phyloP scores from a whole-genome alignment of 2,113 vertebrate genomes.

The Gila orcuttii region DNA sequence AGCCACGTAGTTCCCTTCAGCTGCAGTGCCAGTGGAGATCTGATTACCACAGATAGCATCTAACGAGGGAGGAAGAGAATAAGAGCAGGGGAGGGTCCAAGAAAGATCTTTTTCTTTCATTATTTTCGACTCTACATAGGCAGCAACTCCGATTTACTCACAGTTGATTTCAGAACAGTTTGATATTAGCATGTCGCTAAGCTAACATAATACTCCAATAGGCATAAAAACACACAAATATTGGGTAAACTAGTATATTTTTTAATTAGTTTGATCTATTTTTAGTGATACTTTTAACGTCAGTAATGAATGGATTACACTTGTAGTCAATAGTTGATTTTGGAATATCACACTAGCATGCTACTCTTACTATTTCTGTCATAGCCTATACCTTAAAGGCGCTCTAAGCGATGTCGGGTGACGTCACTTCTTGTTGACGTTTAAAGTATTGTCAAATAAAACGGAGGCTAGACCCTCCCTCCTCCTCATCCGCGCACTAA shows the following conservation, averaged over 20 bases:
- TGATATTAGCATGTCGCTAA: background rate
- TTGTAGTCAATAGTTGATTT: background rate
- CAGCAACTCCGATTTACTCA: background rate
- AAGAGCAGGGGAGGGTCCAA: background rate
- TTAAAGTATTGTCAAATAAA: too few relatives aligned
- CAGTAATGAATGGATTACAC: background rate
- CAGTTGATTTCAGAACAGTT: background rate
- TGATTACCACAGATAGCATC: constrained; percentile 54
- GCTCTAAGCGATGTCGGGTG: too few relatives aligned
- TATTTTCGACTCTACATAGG: background rate
- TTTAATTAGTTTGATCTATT: background rate
- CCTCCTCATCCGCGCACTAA: too few relatives aligned
- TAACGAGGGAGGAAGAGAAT: constrained; percentile 31
- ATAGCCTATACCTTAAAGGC: too few relatives aligned
- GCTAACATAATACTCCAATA: background rate
- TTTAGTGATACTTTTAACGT: background rate
- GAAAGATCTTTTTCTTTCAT: background rate
- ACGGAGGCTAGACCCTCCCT: too few relatives aligned
- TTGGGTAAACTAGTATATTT: background rate
- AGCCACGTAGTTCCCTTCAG: constrained; percentile 47
- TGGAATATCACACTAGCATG: background rate
- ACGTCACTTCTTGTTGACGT: too few relatives aligned
- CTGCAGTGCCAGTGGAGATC: constrained; percentile 55
- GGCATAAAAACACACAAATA: background rate
- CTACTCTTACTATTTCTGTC: background rate